Evolutionary conservation across 92 coral and sea anemone genomes (phyloP), one percentile per base, ranked within the genome.

Genomic region (Chrysogorgia sp.): DNA sequence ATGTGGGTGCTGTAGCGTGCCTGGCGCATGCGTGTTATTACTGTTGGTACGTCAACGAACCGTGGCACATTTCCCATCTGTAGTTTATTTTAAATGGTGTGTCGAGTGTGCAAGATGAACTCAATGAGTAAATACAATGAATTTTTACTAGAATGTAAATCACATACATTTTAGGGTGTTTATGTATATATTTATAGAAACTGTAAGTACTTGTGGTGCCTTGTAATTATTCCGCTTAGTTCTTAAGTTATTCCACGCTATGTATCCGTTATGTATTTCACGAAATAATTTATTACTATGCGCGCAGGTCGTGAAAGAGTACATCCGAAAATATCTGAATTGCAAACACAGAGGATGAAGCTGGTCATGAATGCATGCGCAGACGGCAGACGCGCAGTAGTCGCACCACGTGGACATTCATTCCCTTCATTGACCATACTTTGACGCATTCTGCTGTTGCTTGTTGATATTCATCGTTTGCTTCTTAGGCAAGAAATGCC

Each of bases 21-120:
- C 53, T 7, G 53, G 53, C 53, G 53, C 53, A 47, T 47, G 53
- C 53, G 53, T 47, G 53, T 47, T 47, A 47, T 6, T 47, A 15
- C 15, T 37, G 43, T 37, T 37, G 12, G 12, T 37, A 37, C 12
- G 5, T 37, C 12, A 37, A 37, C 12, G 12, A 37, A 4, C 43
- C 5, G 43, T 37, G 43, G 6, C 5, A 37, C 6, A 37, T n/a
- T n/a, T n/a, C n/a, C n/a, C n/a, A n/a, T n/a, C n/a, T n/a, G n/a
- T n/a, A n/a, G n/a, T n/a, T n/a, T n/a, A n/a, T n/a, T n/a, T n/a
- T n/a, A n/a, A n/a, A n/a, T n/a, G n/a, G n/a, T n/a, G n/a, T n/a
- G n/a, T n/a, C n/a, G n/a, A n/a, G 53, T 47, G 10, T 47, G 7
- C 53, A 15, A 47, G 10, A 7, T 47, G 15, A 15, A 47, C 14